These are phyloP conservation scores for Callorhinus ursinus DNA, from an alignment of 2,113 vertebrate genomes.

Conservation along the genomic window DNA sequence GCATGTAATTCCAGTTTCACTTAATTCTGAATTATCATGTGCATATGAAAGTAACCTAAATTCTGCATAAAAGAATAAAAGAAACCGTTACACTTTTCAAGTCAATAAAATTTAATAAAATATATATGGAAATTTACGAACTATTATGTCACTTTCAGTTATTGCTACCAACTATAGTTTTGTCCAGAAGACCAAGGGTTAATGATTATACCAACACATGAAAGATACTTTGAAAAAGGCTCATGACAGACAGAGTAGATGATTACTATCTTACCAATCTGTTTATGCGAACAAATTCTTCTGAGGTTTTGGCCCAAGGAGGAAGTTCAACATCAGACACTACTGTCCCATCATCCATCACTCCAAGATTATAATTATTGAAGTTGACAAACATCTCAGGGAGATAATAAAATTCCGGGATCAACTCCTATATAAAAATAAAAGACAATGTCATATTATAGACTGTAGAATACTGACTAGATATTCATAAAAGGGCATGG, in stretches of 20 bases:
- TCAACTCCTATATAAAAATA: slow-evolving; percentile 93
- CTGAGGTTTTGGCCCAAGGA: slow-evolving; percentile 97
- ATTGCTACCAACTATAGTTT: background rate
- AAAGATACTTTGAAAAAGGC: slow-evolving; percentile 52
- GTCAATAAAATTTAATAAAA: slow-evolving; percentile 43
- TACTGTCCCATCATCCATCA: slow-evolving; percentile 97
- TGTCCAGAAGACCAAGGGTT: background rate
- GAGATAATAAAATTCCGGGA: slow-evolving; percentile 99
- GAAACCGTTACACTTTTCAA: background rate
- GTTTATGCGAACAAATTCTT: slow-evolving; percentile 98
- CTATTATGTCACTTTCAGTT: background rate
- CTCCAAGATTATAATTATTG: slow-evolving; percentile 97
- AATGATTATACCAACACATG: slow-evolving; percentile 59
- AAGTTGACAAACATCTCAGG: slow-evolving; percentile 99
- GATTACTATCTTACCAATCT: slow-evolving; percentile 91
- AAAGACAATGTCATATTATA: slow-evolving; percentile 76
- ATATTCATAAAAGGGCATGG: slow-evolving; percentile 10
- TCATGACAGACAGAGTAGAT: slow-evolving; percentile 69
- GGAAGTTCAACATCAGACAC: slow-evolving; percentile 99
- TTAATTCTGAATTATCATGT: slow-evolving; percentile 9
- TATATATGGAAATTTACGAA: background rate
- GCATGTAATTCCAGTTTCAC: background rate
- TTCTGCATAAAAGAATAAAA: background rate
- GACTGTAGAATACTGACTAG: slow-evolving; percentile 57
- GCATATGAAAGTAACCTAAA: slow-evolving; percentile 25